phyloP scores from a whole-genome alignment of 1,140 invertebrate species.

The Dinothrombium tinctorium region DNA sequence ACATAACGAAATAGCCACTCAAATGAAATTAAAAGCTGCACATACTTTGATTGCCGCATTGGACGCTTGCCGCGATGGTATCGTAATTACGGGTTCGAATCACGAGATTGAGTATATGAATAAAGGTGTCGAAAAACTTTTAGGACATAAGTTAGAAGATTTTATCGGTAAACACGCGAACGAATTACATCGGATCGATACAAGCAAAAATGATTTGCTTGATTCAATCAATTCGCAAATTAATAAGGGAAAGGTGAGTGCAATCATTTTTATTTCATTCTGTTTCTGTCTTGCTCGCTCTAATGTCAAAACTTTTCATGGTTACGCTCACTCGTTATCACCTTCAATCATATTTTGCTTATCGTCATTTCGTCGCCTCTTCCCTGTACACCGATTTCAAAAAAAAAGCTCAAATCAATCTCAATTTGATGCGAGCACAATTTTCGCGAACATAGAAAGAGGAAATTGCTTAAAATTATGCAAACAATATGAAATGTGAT shows the following conservation, averaged over 20 bases:
- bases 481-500: too few species aligned
- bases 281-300: too few species aligned
- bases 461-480: too few species aligned
- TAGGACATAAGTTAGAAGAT: constrained; percentile 47
- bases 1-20: constrained; percentile 34
- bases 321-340: too few species aligned
- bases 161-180: constrained; percentile 42
- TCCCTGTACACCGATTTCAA: too few species aligned
- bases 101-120: constrained; percentile 63
- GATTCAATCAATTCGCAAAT: constrained; percentile 36
- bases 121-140: constrained; percentile 42
- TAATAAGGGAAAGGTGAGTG: constrained; percentile 34
- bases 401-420: too few species aligned
- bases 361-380: too few species aligned
- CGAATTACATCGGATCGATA: constrained; percentile 23
- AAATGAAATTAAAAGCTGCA: constrained; percentile 29
- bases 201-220: constrained; percentile 28
- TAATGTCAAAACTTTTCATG: too few species aligned
- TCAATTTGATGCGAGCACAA: too few species aligned
- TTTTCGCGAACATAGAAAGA: too few species aligned
- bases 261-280: too few species aligned
- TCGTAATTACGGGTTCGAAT: constrained; percentile 60
- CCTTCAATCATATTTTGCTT: too few species aligned
- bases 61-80: constrained; percentile 54
- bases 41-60: constrained; percentile 58